phyloP scores from a whole-genome alignment of 2,113 vertebrate genomes.

The Pluvianellus socialis region DNA sequence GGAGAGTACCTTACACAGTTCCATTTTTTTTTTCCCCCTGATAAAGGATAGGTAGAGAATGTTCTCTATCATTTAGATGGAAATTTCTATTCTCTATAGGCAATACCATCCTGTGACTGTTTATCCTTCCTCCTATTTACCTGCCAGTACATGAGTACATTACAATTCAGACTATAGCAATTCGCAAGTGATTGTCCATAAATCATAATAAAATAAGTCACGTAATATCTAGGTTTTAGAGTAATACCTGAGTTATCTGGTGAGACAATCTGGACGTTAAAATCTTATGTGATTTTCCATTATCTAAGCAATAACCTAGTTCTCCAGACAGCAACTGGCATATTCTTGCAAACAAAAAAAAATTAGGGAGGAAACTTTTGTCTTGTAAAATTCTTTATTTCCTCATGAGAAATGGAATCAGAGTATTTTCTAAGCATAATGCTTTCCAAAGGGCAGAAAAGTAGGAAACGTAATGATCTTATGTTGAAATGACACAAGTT shows the following conservation, averaged over 20 bases:
- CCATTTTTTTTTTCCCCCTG: neutral
- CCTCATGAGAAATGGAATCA: neutral
- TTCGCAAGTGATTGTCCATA: neutral
- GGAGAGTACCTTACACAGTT: neutral
- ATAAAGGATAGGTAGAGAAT: neutral
- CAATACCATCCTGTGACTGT: neutral
- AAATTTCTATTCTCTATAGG: neutral
- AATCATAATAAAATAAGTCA: conserved; percentile 36
- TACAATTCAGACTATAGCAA: conserved; percentile 1
- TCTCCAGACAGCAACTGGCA: neutral
- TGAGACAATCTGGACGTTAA: conserved; percentile 18
- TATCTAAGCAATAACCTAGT: neutral
- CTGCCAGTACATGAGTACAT: neutral
- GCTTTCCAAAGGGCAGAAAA: neutral
- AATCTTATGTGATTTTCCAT: neutral
- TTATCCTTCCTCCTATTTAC: neutral
- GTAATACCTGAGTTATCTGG: neutral
- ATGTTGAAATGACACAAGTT: neutral
- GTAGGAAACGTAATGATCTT: neutral
- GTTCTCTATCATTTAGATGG: neutral
- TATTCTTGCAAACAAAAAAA: neutral
- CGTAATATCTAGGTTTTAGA: neutral
- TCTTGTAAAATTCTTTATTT: conserved; percentile 12
- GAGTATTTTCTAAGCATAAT: neutral
- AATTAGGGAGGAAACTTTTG: neutral